A percentile compares a stretch with the other conserved stretches of the same genome.
Conservation (phyloP, 2,113 vertebrate species). For the Empidonax alnorum region DNA sequence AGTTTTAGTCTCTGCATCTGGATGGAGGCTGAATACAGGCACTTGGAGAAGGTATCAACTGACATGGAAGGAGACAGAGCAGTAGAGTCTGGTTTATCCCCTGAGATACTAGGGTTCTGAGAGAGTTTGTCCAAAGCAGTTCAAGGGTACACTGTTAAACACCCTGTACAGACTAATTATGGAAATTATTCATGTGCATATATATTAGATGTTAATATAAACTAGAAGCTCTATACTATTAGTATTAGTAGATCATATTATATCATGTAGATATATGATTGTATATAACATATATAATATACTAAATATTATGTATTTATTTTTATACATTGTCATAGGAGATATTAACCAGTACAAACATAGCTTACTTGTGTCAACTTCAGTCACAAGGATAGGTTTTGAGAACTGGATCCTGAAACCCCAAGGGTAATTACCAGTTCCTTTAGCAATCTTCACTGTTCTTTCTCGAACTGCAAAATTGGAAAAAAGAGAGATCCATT, state of each 20-base stretch:
- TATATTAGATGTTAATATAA: neutral
- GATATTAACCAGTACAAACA: neutral
- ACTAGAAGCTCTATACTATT: neutral
- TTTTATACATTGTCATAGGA: neutral
- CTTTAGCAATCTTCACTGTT: conserved; percentile 86
- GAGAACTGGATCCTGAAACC: conserved; percentile 93
- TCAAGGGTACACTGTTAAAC: neutral
- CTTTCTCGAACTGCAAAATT: conserved; percentile 84
- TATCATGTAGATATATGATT: neutral
- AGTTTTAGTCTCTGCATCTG: neutral
- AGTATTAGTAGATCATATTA: neutral
- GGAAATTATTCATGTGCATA: neutral
- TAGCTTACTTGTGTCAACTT: conserved; percentile 92
- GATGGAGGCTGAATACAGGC: neutral
- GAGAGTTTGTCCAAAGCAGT: neutral
- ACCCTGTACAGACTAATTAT: neutral
- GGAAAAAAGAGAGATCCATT: neutral
- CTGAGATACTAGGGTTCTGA: neutral
- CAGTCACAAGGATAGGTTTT: conserved; percentile 91
- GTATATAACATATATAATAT: neutral
- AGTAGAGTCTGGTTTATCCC: neutral
- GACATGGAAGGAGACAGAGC: neutral
- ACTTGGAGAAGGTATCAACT: neutral
- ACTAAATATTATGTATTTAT: neutral
- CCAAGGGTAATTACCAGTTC: conserved; percentile 88